These are phyloP conservation scores for Tetramorium simillimum DNA, from an alignment of 1,140 invertebrate genomes.

Conservation along the genomic window DNA sequence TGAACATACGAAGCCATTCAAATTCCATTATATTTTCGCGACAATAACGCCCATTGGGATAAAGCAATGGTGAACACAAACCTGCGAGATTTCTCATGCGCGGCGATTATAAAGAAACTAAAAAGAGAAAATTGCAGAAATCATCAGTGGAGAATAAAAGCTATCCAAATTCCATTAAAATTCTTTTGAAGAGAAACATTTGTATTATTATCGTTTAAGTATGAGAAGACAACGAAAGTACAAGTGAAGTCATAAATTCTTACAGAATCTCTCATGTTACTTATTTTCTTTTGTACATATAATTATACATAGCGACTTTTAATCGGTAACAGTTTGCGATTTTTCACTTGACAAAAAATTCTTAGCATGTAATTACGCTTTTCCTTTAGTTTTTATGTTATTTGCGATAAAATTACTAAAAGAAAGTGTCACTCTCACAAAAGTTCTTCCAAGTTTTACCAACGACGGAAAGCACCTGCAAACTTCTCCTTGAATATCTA, in stretches of 20 bases:
- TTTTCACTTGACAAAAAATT: neutral
- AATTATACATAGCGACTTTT: neutral
- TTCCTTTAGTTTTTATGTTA: constrained; percentile 15
- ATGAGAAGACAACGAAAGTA: neutral
- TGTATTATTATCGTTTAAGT: neutral
- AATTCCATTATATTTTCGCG: constrained; percentile 14
- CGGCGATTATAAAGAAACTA: constrained; percentile 20
- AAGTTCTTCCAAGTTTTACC: constrained; percentile 31
- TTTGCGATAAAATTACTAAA: neutral
- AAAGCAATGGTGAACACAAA: neutral
- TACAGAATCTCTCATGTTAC: no score
- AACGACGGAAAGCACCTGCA: constrained; percentile 2
- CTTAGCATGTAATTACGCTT: constrained; percentile 1
- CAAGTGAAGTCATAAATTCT: neutral
- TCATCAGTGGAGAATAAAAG: neutral
- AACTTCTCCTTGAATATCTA: constrained; percentile 20
- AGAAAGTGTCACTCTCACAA: neutral
- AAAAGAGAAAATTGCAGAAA: constrained; percentile 1
- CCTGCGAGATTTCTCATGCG: constrained; percentile 2
- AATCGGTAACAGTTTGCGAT: neutral
- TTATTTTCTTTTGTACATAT: no score
- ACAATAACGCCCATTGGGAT: constrained; percentile 11
- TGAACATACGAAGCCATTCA: neutral
- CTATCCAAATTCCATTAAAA: neutral
- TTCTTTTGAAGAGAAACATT: constrained; percentile 2